These are phyloP conservation scores for Mimas tiliae DNA, from an alignment of 2,888 invertebrate genomes.

Conservation along the genomic window DNA sequence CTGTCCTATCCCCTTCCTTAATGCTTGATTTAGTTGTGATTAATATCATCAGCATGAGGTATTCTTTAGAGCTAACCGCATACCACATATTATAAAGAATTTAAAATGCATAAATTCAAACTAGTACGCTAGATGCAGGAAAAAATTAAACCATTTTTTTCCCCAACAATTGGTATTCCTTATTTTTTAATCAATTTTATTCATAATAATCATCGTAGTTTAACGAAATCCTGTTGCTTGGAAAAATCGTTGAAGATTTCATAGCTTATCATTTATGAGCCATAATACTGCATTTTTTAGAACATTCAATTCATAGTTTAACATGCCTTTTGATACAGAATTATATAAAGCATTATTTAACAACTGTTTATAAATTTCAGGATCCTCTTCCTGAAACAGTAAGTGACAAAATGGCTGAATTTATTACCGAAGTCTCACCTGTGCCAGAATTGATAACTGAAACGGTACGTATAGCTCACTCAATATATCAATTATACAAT, in stretches of 20 bases:
- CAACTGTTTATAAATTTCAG: constrained; percentile 54
- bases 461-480: constrained; percentile 55
- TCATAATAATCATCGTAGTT: not conserved
- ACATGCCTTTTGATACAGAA: not conserved
- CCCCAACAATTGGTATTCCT: not conserved
- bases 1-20: constrained; percentile 48
- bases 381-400: constrained; percentile 55
- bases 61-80: constrained; percentile 66
- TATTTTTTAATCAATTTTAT: not conserved
- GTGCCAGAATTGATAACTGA: constrained; percentile 75
- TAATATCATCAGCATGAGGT: constrained; percentile 57
- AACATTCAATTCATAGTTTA: not conserved
- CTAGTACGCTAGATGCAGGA: not conserved
- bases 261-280: not conserved
- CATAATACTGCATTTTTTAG: not conserved
- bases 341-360: not conserved
- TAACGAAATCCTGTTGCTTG: not conserved
- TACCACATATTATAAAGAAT: not conserved
- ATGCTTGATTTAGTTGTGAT: constrained; percentile 48
- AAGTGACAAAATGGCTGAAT: constrained; percentile 72
- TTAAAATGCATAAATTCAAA: not conserved
- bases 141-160: not conserved
- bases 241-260: not conserved
- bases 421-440: constrained; percentile 75
- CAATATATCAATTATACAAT: not conserved